phyloP scores from a whole-genome alignment of 2,113 vertebrate species.

The Saimiri boliviensis region DNA sequence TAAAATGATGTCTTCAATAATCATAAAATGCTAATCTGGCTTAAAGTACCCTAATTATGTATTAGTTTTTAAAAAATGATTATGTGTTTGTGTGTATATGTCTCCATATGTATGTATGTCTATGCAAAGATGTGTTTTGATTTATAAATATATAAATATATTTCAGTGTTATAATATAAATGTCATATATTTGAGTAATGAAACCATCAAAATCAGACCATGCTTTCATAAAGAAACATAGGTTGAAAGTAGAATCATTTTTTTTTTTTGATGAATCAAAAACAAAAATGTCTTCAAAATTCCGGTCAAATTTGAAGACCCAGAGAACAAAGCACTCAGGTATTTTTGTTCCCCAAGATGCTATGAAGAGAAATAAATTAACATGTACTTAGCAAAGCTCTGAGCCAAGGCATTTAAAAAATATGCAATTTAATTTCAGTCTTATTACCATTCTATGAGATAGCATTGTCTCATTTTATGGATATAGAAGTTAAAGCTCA shows the following conservation, averaged over 20 bases:
- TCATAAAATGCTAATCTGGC: neutral
- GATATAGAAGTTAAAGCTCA: neutral
- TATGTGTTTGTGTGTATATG: neutral
- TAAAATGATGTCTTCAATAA: neutral
- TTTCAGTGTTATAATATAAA: neutral
- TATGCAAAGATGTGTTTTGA: neutral
- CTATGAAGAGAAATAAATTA: neutral
- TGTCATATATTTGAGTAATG: neutral
- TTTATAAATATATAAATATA: neutral
- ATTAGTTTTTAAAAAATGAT: neutral
- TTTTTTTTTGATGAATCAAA: neutral
- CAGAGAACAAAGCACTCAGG: neutral
- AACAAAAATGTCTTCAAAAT: neutral
- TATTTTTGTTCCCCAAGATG: neutral
- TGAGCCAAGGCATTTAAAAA: neutral
- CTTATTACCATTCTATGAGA: neutral
- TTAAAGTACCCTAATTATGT: neutral
- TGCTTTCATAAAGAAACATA: neutral
- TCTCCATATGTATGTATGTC: neutral
- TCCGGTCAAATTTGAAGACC: neutral
- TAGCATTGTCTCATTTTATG: neutral
- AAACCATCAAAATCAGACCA: constrained; percentile 12
- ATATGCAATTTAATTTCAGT: neutral
- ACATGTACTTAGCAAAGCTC: neutral
- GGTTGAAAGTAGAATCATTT: neutral